phyloP scores from a whole-genome alignment of 2,888 invertebrate species.

The Gryllus longicercus region DNA sequence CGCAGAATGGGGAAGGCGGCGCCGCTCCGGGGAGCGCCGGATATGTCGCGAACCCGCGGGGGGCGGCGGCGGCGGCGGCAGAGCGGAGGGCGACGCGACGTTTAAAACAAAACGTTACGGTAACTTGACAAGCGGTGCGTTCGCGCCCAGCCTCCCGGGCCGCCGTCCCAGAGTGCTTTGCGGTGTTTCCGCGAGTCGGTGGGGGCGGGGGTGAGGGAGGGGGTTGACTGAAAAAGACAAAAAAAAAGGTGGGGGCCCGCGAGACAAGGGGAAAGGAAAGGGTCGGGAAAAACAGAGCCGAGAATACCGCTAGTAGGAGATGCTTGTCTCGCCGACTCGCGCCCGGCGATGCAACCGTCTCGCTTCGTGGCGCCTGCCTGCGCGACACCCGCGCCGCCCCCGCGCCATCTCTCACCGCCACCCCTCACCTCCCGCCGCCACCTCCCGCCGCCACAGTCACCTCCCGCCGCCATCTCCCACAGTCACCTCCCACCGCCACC shows the following conservation, averaged over 20 bases:
- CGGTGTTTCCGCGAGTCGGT: not conserved
- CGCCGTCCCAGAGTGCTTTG: conserved; percentile 12
- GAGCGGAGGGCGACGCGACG: not conserved
- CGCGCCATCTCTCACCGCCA: too few relatives aligned
- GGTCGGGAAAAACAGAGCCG: not conserved
- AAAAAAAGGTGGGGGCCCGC: not conserved
- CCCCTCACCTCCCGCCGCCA: too few relatives aligned
- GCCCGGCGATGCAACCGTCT: too few relatives aligned
- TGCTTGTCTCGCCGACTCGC: too few relatives aligned
- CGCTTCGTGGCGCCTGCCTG: too few relatives aligned
- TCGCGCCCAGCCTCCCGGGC: conserved; percentile 23
- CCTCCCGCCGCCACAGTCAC: too few relatives aligned
- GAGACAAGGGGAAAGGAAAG: not conserved
- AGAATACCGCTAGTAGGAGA: too few relatives aligned
- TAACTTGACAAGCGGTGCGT: conserved; percentile 28
- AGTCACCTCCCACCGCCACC: too few relatives aligned
- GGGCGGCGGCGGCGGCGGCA: not conserved
- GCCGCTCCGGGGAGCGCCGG: not conserved
- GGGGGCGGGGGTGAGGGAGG: not conserved
- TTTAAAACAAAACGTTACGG: conserved; percentile 31
- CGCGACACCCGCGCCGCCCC: too few relatives aligned
- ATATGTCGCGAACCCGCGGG: not conserved
- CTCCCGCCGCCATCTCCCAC: too few relatives aligned
- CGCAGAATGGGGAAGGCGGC: conserved; percentile 9
- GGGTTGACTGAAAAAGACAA: not conserved